Percentiles rank a stretch among this genome's conserved stretches.
These are phyloP conservation scores for Neosilurus hyrtlii DNA, from an alignment of 2,797 vertebrate species.

Conservation along the genomic window DNA sequence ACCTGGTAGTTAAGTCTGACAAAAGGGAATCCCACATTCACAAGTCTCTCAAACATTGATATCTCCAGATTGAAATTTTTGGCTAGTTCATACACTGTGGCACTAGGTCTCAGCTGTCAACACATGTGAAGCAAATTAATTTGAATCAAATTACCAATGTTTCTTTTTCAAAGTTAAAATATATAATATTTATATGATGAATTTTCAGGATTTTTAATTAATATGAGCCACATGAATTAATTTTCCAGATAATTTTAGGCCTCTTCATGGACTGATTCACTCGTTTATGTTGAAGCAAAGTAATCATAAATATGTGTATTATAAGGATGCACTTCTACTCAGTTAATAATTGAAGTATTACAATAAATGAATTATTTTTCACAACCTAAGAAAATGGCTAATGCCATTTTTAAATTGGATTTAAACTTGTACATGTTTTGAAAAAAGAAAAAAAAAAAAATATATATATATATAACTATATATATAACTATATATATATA, in stretches of 20 bases:
- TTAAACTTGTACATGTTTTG: too few relatives aligned
- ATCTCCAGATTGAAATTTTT: slow-evolving; percentile 91
- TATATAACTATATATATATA: too few relatives aligned
- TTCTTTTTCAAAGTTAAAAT: background rate
- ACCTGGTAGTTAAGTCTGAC: slow-evolving; percentile 93
- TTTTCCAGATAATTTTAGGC: background rate
- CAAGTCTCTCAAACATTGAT: slow-evolving; percentile 93
- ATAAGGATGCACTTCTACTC: background rate
- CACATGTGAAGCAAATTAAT: slow-evolving; percentile 46
- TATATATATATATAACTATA: too few relatives aligned
- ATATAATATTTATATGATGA: background rate
- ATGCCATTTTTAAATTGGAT: too few relatives aligned
- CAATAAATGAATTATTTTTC: too few relatives aligned
- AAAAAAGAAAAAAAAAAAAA: too few relatives aligned
- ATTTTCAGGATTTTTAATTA: background rate
- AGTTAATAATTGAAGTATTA: background rate
- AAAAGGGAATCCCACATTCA: slow-evolving; percentile 82
- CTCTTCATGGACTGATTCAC: background rate
- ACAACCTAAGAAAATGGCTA: too few relatives aligned
- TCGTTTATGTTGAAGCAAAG: background rate
- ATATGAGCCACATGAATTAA: background rate
- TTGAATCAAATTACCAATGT: background rate
- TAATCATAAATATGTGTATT: background rate
- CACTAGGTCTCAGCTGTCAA: slow-evolving; percentile 84
- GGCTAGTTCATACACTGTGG: slow-evolving; percentile 90